Conservation (phyloP, 1,140 invertebrate genomes). For the Arctopsyche grandis region DNA sequence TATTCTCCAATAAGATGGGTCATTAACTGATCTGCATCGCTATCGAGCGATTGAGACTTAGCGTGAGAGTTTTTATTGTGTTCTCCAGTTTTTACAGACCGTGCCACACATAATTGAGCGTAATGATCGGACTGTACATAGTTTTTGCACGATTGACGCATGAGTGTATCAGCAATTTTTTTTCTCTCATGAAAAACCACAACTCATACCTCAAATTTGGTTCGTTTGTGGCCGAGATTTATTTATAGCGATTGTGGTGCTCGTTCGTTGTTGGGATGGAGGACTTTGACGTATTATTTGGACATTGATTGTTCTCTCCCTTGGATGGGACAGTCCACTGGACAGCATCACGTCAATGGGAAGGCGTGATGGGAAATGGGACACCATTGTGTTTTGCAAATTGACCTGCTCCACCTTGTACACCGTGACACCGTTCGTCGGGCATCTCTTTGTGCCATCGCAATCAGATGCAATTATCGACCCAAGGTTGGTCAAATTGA, state of each 20-base stretch:
- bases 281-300: too few species aligned
- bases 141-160: slow-evolving; percentile 9
- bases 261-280: too few species aligned
- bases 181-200: slow-evolving; percentile 1
- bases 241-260: too few species aligned
- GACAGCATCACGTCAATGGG: not conserved
- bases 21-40: too few species aligned
- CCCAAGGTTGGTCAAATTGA: slow-evolving; percentile 34
- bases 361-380: slow-evolving; percentile 52
- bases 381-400: slow-evolving; percentile 40
- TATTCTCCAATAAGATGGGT: too few species aligned
- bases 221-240: too few species aligned
- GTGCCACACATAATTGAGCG: not conserved
- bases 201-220: too few species aligned
- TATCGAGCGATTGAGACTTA: too few species aligned
- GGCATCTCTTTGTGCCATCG: not conserved
- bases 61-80: not conserved
- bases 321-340: not conserved
- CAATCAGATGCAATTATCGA: not conserved
- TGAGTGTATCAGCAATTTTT: not conserved
- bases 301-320: not conserved
- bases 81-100: not conserved
- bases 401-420: slow-evolving; percentile 18
- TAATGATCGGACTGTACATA: not conserved
- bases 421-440: slow-evolving; percentile 31